Conservation (phyloP, 2,797 vertebrate species). For the Gambusia yucatana region DNA sequence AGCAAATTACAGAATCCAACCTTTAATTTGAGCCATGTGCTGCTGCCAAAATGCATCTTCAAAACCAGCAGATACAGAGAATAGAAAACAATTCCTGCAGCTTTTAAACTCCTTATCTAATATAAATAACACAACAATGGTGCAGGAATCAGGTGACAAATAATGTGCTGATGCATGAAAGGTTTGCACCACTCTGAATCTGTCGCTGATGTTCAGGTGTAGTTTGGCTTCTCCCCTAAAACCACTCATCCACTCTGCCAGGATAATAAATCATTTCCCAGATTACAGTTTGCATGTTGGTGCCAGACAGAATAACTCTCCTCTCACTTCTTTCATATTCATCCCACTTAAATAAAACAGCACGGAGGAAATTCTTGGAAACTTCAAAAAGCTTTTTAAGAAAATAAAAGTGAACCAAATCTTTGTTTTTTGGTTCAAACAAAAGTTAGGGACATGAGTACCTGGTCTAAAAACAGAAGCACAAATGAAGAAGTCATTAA, state of each 20-base stretch:
- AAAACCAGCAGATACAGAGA: neutral
- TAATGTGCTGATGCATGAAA: conserved; percentile 9
- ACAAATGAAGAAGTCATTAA: neutral
- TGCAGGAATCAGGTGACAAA: neutral
- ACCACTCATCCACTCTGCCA: conserved; percentile 26
- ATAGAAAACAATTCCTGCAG: neutral
- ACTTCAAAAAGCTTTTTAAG: neutral
- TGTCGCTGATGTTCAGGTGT: conserved; percentile 16
- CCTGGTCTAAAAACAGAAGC: neutral
- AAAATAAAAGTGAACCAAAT: neutral
- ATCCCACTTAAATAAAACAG: conserved; percentile 29
- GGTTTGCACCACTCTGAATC: neutral
- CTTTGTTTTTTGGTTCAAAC: neutral
- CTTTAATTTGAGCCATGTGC: neutral
- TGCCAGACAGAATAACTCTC: conserved; percentile 59
- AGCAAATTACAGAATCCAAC: neutral
- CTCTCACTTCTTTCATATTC: conserved; percentile 38
- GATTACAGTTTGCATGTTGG: conserved; percentile 65
- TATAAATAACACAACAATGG: neutral
- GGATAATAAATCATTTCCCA: conserved; percentile 68
- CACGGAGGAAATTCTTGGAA: conserved; percentile 17
- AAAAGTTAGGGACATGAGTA: neutral
- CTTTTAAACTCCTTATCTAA: neutral
- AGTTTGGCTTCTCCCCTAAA: conserved; percentile 24
- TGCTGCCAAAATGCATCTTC: neutral